A percentile compares a stretch with the other conserved stretches of the same genome.
These are phyloP conservation scores for Agrypnus murinus DNA, from an alignment of 2,888 invertebrate genomes.

Conservation along the genomic window DNA sequence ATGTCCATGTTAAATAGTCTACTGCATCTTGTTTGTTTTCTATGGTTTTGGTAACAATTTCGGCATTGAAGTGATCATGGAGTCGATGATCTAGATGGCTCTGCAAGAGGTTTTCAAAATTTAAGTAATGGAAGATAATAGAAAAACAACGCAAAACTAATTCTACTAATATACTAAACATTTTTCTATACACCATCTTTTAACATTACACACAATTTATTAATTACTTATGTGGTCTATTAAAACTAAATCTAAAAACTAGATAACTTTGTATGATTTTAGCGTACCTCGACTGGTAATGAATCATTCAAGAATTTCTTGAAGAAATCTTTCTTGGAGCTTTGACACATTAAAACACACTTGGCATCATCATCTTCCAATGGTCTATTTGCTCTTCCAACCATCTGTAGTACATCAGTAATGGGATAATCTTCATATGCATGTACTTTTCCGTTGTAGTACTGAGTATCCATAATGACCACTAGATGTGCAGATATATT, in stretches of 20 bases:
- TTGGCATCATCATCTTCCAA: slow-evolving; percentile 93
- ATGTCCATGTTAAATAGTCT: slow-evolving; percentile 99
- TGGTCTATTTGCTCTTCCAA: slow-evolving; percentile 96
- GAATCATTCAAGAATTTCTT: slow-evolving; percentile 98
- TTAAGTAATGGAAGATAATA: too few species aligned
- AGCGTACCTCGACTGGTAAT: slow-evolving; percentile 88
- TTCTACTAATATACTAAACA: too few species aligned
- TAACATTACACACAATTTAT: too few species aligned
- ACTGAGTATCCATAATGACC: slow-evolving; percentile 97
- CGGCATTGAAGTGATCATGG: slow-evolving; percentile 99
- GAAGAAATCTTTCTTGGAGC: slow-evolving; percentile 98
- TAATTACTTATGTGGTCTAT: too few species aligned
- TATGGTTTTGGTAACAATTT: slow-evolving; percentile 99
- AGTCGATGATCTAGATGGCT: slow-evolving; percentile 98
- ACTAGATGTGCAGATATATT: slow-evolving; percentile 94
- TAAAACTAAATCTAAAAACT: not conserved
- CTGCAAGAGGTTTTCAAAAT: too few species aligned
- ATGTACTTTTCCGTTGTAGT: slow-evolving; percentile 87
- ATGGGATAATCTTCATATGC: slow-evolving; percentile 98
- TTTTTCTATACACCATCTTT: too few species aligned
- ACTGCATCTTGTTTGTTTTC: slow-evolving; percentile 99
- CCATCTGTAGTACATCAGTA: slow-evolving; percentile 98
- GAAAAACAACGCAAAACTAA: too few species aligned
- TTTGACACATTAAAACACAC: slow-evolving; percentile 97
- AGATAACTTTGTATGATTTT: not conserved